Evolutionary conservation across 2,888 invertebrate genomes (phyloP).

Genomic region (Diarsia rubi): DNA sequence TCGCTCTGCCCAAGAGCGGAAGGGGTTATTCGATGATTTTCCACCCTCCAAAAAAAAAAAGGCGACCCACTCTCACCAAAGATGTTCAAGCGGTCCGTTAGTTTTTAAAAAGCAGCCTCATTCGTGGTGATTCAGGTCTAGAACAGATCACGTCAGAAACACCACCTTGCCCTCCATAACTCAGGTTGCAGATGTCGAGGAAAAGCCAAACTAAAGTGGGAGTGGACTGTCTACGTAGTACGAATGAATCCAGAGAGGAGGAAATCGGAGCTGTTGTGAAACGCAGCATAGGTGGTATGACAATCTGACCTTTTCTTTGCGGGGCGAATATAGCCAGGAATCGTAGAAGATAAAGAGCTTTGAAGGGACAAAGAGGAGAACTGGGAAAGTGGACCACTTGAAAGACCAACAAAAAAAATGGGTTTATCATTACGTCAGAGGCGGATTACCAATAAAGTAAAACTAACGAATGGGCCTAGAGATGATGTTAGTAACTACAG

Average conservation of each 20-base stretch:
- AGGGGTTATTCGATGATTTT: too few species aligned
- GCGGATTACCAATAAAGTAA: too few species aligned
- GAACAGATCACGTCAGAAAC: slow-evolving; percentile 1
- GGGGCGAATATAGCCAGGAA: neutral
- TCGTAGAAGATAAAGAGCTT: neutral
- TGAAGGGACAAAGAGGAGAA: neutral
- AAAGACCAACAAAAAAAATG: neutral
- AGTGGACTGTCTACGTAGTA: neutral
- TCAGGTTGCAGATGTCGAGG: neutral
- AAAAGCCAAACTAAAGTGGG: neutral
- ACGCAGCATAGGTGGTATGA: too few species aligned
- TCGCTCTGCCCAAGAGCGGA: too few species aligned
- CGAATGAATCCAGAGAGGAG: too few species aligned
- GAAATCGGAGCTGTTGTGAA: too few species aligned
- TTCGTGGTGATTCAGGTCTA: too few species aligned
- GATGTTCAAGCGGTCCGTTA: neutral
- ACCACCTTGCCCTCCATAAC: neutral
- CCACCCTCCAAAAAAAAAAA: too few species aligned
- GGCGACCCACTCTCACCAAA: neutral
- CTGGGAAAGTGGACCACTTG: neutral
- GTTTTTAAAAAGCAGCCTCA: neutral
- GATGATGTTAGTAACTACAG: too few species aligned
- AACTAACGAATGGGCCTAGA: too few species aligned
- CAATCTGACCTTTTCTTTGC: neutral
- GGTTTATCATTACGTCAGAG: too few species aligned